Evolutionary conservation across 2,797 vertebrate species (phyloP).

Genomic region (Manis javanica): DNA sequence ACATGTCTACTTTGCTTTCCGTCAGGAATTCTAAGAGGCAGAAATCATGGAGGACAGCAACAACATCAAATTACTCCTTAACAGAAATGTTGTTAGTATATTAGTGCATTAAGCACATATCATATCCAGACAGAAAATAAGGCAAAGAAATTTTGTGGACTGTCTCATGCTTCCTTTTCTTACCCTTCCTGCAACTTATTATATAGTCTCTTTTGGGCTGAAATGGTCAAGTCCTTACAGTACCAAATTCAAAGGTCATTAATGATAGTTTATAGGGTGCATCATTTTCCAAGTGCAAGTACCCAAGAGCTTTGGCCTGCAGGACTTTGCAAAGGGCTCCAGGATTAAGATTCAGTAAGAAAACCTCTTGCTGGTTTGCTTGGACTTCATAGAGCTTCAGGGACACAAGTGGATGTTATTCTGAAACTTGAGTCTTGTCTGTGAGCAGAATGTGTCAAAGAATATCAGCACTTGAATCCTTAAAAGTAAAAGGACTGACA

Average conservation of each 20-base stretch:
- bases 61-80: background rate
- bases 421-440: background rate
- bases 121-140: background rate
- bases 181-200: background rate
- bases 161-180: background rate
- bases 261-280: background rate
- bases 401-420: background rate
- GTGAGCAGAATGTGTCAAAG: background rate
- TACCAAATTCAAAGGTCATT: background rate
- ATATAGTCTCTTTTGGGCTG: background rate
- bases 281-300: background rate
- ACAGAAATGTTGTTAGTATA: background rate
- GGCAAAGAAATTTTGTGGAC: background rate
- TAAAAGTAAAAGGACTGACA: background rate
- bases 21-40: background rate
- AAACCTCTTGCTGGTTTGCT: background rate
- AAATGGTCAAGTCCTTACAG: background rate
- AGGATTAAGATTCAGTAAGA: background rate
- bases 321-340: background rate
- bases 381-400: background rate
- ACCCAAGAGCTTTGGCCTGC: background rate
- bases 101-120: background rate
- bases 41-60: background rate
- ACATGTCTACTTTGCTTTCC: background rate
- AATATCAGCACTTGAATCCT: background rate